Evolutionary conservation across 92 coral and sea anemone genomes (phyloP), one percentile per base, ranked within the genome.

Genomic region (Isaurus tuberculatus): DNA sequence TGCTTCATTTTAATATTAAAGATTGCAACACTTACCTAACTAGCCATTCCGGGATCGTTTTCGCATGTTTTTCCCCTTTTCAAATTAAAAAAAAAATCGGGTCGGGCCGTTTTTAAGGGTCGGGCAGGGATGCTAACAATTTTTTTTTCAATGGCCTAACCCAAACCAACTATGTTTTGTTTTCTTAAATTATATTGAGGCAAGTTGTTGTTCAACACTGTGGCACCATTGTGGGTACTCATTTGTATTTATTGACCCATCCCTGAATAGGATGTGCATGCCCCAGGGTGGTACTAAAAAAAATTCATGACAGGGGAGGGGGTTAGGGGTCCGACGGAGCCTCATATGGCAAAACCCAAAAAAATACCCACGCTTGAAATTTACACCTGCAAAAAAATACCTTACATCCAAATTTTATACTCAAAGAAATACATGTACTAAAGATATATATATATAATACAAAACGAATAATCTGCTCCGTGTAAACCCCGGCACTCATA

Each of bases 311-410:
- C 61, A 53, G 61, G 61, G 61, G 61, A 53, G 61, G 61, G 61
- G 61, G 61, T 53, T 53, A 53, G 61, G 61, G 61, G 61, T 53
- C 61, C 61, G 61, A 53, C 61, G 61, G 61, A 53, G 61, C 61
- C 61, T 53, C 61, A 53, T 53, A 53, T 53, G 61, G 61, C 61
- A 53, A 53, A 53, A 53, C 61, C 61, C 26, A 53, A 53, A 53
- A 53, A 53, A 53, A 53, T 53, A 53, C 61, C 61, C 61, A 53
- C 61, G 61, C 61, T 53, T 53, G 61, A 53, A 53, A 53, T 53
- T 53, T 53, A 53, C 61, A 53, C 61, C 61, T 53, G 61, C 61
- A 53, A 53, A 53, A 53, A 53, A 53, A 53, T 53, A 53, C 61
- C 61, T 53, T 53, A 53, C 61, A 53, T 53, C 61, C 61, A 53